phyloP scores from a whole-genome alignment of 2,888 invertebrate species.

The Rhagium mordax region DNA sequence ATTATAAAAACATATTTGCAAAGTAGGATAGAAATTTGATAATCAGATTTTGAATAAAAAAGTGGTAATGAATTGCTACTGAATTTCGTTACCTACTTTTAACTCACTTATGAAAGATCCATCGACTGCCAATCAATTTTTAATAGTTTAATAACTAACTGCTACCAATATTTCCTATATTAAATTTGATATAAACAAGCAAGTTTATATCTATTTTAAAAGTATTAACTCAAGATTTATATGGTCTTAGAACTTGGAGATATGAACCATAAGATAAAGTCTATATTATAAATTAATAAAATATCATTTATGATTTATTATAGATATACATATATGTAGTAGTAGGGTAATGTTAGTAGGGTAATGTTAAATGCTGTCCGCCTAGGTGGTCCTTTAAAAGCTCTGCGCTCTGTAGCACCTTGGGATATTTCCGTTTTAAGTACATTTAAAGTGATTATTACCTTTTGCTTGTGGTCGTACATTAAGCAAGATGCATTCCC shows the following conservation, averaged over 20 bases:
- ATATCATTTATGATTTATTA: not conserved
- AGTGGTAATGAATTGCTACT: too few species aligned
- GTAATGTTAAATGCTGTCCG: not conserved
- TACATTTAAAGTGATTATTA: conserved; percentile 1
- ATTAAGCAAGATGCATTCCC: not conserved
- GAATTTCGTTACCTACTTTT: too few species aligned
- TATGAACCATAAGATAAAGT: not conserved
- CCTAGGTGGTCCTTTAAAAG: conserved; percentile 21
- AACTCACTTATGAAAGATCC: too few species aligned
- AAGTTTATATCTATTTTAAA: not conserved
- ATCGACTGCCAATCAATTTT: not conserved
- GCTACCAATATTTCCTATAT: too few species aligned
- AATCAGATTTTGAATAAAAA: too few species aligned
- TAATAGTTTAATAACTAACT: not conserved
- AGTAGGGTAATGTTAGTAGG: not conserved
- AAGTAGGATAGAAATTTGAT: too few species aligned
- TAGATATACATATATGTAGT: not conserved
- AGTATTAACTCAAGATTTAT: not conserved
- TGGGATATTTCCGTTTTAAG: conserved; percentile 8
- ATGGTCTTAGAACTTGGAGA: not conserved
- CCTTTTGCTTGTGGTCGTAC: conserved; percentile 8
- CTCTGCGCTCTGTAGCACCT: not conserved
- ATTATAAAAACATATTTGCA: too few species aligned
- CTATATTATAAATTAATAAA: not conserved
- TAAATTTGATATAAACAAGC: too few species aligned